These are phyloP conservation scores for Allolobophora icterica DNA, from an alignment of 2,888 invertebrate genomes.

Conservation along the genomic window DNA sequence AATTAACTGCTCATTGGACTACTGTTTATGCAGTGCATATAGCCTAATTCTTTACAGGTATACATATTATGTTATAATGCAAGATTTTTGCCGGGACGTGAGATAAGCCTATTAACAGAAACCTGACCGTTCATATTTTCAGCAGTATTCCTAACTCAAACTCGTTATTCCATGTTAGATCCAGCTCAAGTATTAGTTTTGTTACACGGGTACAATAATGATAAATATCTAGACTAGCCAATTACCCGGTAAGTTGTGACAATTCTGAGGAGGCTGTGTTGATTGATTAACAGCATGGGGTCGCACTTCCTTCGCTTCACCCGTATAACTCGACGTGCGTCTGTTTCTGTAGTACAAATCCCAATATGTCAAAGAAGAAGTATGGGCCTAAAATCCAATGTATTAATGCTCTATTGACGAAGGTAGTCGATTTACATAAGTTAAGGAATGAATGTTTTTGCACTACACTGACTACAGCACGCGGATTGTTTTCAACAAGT, in stretches of 20 bases:
- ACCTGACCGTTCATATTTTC: no score
- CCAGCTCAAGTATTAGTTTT: not conserved
- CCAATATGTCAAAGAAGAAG: not conserved
- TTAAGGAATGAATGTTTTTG: not conserved
- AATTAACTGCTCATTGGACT: not conserved
- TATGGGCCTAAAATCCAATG: not conserved
- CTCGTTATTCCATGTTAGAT: not conserved
- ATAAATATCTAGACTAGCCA: not conserved
- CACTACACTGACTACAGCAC: no score
- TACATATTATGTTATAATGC: no score
- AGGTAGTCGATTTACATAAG: not conserved
- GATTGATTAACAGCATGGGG: not conserved
- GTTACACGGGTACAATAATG: not conserved
- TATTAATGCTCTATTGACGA: not conserved
- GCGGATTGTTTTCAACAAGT: not conserved
- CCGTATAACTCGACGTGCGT: constrained; percentile 13
- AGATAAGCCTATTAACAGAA: no score
- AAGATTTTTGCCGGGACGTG: no score
- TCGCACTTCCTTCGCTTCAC: not conserved
- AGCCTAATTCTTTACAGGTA: no score
- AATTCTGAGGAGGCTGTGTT: not conserved
- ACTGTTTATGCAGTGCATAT: no score
- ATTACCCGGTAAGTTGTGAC: not conserved
- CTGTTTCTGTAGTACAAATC: not conserved
- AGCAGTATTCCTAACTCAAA: not conserved